These are phyloP conservation scores for Urocyon cinereoargenteus DNA, from an alignment of 2,797 vertebrate species.

Conservation along the genomic window DNA sequence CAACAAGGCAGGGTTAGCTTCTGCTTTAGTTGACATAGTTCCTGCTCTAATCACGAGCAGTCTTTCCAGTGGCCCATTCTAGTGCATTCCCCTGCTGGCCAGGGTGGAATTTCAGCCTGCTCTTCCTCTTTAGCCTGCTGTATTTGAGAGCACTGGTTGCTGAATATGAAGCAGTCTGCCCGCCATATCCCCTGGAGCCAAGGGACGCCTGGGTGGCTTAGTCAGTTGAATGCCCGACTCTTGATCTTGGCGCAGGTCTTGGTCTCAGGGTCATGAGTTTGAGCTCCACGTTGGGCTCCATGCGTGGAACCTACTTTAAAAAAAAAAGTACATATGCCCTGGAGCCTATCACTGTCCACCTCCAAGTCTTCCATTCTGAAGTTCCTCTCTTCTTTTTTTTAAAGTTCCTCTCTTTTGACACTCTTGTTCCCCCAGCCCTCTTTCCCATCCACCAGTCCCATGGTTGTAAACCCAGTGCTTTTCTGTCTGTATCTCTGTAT, in stretches of 20 bases:
- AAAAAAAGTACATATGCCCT: background rate
- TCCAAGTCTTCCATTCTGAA: background rate
- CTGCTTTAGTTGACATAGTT: background rate
- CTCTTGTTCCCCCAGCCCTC: background rate
- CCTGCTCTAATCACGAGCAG: background rate
- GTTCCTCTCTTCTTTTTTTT: background rate
- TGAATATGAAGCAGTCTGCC: background rate
- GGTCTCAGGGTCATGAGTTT: background rate
- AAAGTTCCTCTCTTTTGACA: background rate
- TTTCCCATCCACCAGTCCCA: background rate
- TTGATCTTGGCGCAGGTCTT: background rate
- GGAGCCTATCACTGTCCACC: background rate
- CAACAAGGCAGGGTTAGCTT: background rate
- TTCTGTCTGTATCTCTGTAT: background rate
- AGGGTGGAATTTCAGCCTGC: background rate
- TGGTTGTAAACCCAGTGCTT: background rate
- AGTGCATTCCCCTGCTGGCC: background rate
- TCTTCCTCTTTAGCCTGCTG: background rate
- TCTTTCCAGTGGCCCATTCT: background rate
- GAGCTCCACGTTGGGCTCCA: background rate
- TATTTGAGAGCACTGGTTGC: background rate
- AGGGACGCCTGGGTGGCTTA: background rate
- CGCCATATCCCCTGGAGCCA: background rate
- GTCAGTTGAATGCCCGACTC: background rate
- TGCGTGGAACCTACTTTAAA: background rate